These are phyloP conservation scores for Pollicipes pollicipes DNA, from an alignment of 1,140 invertebrate genomes.

Conservation along the genomic window DNA sequence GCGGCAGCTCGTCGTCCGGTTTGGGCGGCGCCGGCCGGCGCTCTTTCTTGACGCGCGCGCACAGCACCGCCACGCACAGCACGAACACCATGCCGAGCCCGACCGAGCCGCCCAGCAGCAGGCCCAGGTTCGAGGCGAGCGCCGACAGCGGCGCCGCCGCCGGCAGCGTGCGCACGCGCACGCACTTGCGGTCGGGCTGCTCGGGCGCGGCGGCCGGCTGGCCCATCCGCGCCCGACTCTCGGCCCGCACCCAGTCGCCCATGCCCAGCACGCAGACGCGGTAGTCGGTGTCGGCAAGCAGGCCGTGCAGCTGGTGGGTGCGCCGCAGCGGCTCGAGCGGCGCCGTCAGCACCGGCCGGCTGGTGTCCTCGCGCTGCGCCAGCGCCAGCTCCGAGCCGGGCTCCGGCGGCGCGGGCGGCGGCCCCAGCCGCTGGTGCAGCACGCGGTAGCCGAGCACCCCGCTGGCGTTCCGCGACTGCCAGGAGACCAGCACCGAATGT, in stretches of 20 bases:
- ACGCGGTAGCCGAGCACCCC: conserved; percentile 68
- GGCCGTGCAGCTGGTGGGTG: conserved; percentile 47
- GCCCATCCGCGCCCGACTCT: conserved; percentile 15
- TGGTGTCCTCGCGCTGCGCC: background rate
- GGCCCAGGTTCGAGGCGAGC: background rate
- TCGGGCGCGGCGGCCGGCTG: no score
- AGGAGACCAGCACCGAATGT: conserved; percentile 66
- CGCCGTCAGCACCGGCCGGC: conserved; percentile 9
- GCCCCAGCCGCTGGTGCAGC: conserved; percentile 56
- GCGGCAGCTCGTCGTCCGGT: background rate
- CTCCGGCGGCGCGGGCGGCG: conserved; percentile 31
- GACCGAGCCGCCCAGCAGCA: background rate
- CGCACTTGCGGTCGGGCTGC: background rate
- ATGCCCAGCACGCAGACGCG: conserved; percentile 65
- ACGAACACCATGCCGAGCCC: background rate
- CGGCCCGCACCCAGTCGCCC: conserved; percentile 39
- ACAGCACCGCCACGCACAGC: background rate
- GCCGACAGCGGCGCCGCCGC: background rate
- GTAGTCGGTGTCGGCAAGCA: conserved; percentile 58
- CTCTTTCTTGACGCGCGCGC: background rate
- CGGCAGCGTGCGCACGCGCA: background rate
- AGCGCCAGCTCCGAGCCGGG: background rate
- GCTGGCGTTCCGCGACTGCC: conserved; percentile 72
- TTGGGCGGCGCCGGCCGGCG: background rate
- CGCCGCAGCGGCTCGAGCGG: conserved; percentile 27